Base-by-base conservation (phyloP, 2,113 vertebrate species). In the Lichenostomus cassidix region DNA sequence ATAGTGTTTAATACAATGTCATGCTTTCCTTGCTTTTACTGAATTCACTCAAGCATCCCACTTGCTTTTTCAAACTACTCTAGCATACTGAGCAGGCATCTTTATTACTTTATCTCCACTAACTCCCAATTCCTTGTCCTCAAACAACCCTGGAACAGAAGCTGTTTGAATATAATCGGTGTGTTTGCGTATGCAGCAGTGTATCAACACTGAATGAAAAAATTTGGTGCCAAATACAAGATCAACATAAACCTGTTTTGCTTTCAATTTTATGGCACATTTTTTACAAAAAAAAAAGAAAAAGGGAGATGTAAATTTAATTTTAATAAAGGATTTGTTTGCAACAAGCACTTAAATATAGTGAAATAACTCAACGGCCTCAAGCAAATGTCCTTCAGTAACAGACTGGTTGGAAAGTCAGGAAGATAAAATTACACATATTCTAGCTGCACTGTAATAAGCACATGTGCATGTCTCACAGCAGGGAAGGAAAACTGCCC, bases 51-150 rank as follows among this genome's bases (percentile, higher is more conserved):
- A 64, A 67, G 87, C 85, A 83, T 92, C 39, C 64, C 39, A 74
- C 74, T 89, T 88, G 90, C 71, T 95, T 81, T 95, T 89, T 60
- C 90, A 81, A 93, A 92, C 83, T 74, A 62, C 76, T 88, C 29
- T 76, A 93, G 95, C 91, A 95, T 95, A 94, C 81, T 91, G 81
- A 97, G 83, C 81, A 94, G 90, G 83, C 64, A 92, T 86, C 90
- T 93, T 93, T 58, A 86, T 49, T 52, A 81, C 18, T 4, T 65
- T 89, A 89, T 53, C 90, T 58, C 92, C 50, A 39, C 44, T 53
- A 79, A 76, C 90, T 94, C 47, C 33, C 46, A 95, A 35, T 79
- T 69, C 67, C 55, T 68, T 79, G 85, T 96, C 96, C 97, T 96
- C 92, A 96, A 58, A 95, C 83, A 91, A 96, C 92, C 95, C 88